These are phyloP conservation scores for Xestoiulus laeticollis DNA, from an alignment of 2,888 invertebrate genomes.

Conservation along the genomic window DNA sequence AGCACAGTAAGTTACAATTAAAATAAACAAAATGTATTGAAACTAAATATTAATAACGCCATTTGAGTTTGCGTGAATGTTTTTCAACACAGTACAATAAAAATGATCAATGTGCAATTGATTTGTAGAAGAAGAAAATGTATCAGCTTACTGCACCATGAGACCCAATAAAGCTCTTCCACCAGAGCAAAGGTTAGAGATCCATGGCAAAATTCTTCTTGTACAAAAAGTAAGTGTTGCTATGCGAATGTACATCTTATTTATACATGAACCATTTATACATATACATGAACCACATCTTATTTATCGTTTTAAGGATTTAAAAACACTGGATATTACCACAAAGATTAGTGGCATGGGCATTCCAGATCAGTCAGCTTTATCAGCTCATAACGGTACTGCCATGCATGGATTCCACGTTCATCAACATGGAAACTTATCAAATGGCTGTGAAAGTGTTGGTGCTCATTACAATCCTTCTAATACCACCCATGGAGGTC, in stretches of 20 bases:
- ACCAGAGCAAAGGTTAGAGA: slow-evolving; percentile 47
- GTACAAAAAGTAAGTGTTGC: not conserved
- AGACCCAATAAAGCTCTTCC: slow-evolving; percentile 55
- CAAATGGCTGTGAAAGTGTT: slow-evolving; percentile 54
- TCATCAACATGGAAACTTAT: slow-evolving; percentile 54
- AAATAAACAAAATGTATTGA: not conserved
- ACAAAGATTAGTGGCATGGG: not conserved
- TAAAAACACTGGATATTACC: not conserved
- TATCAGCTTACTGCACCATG: slow-evolving; percentile 50
- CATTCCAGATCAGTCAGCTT: not conserved
- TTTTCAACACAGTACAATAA: not conserved
- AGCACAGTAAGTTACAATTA: not conserved
- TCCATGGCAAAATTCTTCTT: slow-evolving; percentile 51
- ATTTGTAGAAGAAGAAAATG: not conserved
- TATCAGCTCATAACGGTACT: not conserved
- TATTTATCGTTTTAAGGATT: not conserved
- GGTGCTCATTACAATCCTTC: slow-evolving; percentile 53
- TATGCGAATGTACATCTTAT: not conserved
- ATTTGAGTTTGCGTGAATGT: not conserved
- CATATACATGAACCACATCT: not conserved
- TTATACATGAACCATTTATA: not conserved
- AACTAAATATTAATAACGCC: not conserved
- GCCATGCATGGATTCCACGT: slow-evolving; percentile 51
- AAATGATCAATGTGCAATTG: not conserved
- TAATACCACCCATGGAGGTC: slow-evolving; percentile 47